phyloP scores from a whole-genome alignment of 2,797 vertebrate species.

The Naso thynnoides region DNA sequence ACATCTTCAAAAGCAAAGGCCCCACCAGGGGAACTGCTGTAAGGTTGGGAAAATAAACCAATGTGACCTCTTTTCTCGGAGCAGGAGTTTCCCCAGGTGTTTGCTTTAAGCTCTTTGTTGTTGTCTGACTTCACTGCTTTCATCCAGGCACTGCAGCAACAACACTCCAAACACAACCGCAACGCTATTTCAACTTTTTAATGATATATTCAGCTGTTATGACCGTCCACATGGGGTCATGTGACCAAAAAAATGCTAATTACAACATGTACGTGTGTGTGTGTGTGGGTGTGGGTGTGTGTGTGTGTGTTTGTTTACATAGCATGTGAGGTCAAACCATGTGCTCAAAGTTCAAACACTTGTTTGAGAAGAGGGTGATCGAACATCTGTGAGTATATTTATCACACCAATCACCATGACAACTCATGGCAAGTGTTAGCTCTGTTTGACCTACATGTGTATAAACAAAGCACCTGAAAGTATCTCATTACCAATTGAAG shows the following conservation, averaged over 20 bases:
- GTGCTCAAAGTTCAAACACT: slow-evolving; percentile 70
- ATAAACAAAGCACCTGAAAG: slow-evolving; percentile 63
- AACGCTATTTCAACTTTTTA: slow-evolving; percentile 7
- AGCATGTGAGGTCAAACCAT: slow-evolving; percentile 69
- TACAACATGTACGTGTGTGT: slow-evolving; percentile 34
- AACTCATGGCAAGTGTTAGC: slow-evolving; percentile 58
- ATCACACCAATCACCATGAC: slow-evolving; percentile 67
- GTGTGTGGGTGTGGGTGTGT: slow-evolving; percentile 9
- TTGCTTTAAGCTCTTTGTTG: slow-evolving; percentile 64
- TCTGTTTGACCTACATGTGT: slow-evolving; percentile 67
- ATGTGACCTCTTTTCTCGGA: slow-evolving; percentile 69
- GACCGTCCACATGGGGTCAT: slow-evolving; percentile 47
- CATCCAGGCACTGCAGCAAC: slow-evolving; percentile 12
- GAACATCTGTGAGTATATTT: slow-evolving; percentile 74
- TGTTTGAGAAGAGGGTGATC: slow-evolving; percentile 46
- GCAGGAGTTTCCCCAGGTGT: slow-evolving; percentile 71
- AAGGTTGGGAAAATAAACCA: slow-evolving; percentile 74
- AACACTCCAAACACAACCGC: background rate
- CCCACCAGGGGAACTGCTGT: slow-evolving; percentile 51
- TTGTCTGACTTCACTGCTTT: slow-evolving; percentile 47
- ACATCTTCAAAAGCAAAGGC: slow-evolving; percentile 74
- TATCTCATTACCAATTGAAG: slow-evolving; percentile 25
- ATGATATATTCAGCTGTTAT: slow-evolving; percentile 26
- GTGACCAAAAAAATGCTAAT: slow-evolving; percentile 68
- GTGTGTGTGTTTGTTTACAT: slow-evolving; percentile 63